phyloP scores from a whole-genome alignment of 92 coral and sea anemone genomes.

The Epizoanthus illoricatus region DNA sequence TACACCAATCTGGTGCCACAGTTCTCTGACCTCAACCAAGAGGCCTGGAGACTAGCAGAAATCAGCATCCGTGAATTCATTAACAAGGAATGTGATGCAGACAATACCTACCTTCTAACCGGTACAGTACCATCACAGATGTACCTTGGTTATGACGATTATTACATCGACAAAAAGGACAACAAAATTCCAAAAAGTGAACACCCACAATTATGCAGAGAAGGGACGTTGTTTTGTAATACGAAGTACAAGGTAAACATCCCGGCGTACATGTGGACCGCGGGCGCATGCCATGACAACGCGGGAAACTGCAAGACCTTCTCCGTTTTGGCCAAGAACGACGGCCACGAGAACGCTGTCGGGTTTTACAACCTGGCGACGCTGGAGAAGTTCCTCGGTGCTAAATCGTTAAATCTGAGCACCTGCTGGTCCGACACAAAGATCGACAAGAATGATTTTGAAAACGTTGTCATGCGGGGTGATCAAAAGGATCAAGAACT shows the following conservation, averaged over 20 bases:
- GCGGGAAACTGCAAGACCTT: slow-evolving; percentile 33
- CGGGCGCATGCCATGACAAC: slow-evolving; percentile 36
- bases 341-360: slow-evolving; percentile 46
- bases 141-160: slow-evolving; percentile 21
- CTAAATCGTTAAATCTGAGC: slow-evolving; percentile 33
- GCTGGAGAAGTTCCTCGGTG: slow-evolving; percentile 40
- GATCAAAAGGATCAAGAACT: background rate
- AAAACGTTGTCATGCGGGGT: background rate
- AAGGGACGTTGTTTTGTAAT: background rate
- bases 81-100: slow-evolving; percentile 21
- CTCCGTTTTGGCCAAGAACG: slow-evolving; percentile 44
- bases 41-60: slow-evolving; percentile 45
- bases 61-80: slow-evolving; percentile 34
- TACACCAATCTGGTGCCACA: slow-evolving; percentile 47
- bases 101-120: slow-evolving; percentile 30
- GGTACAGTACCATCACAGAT: slow-evolving; percentile 43
- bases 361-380: slow-evolving; percentile 41
- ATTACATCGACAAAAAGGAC: background rate
- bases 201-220: background rate
- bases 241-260: slow-evolving; percentile 38
- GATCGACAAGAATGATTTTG: background rate
- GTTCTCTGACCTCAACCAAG: slow-evolving; percentile 43
- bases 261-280: slow-evolving; percentile 50
- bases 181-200: background rate
- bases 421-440: slow-evolving; percentile 32